Evolutionary conservation across 2,797 vertebrate genomes (phyloP).

Genomic region (Gymnothorax reevesii): DNA sequence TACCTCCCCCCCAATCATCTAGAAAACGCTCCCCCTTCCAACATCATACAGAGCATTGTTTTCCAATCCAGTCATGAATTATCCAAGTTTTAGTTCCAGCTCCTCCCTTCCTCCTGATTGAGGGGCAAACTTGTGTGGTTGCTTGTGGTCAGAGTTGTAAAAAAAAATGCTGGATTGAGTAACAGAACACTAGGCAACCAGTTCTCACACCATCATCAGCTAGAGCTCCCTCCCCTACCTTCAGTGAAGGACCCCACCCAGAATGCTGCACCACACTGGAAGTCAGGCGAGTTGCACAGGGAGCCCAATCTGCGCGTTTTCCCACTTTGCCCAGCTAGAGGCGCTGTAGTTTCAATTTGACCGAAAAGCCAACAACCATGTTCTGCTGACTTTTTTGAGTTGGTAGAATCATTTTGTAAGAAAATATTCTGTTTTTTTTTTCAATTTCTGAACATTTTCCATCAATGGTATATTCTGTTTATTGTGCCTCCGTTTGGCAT

Average conservation of each 20-base stretch:
- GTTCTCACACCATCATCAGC: constrained; percentile 61
- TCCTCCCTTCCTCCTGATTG: too few relatives aligned
- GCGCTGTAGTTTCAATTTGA: not conserved
- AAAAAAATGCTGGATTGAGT: too few relatives aligned
- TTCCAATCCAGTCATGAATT: too few relatives aligned
- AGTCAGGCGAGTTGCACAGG: constrained; percentile 32
- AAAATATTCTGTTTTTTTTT: not conserved
- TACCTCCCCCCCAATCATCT: constrained; percentile 55
- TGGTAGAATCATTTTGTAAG: not conserved
- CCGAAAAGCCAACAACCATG: not conserved
- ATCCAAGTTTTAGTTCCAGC: too few relatives aligned
- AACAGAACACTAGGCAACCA: too few relatives aligned
- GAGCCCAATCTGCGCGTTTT: constrained; percentile 25
- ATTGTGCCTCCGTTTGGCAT: constrained; percentile 12
- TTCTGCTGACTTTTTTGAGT: not conserved
- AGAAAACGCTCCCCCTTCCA: not conserved
- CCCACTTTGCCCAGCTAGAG: constrained; percentile 32
- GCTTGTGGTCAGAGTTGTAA: too few relatives aligned
- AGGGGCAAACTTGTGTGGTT: too few relatives aligned
- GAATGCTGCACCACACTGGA: constrained; percentile 7
- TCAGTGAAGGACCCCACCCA: constrained; percentile 23
- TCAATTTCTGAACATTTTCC: constrained; percentile 7
- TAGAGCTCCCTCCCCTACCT: constrained; percentile 3
- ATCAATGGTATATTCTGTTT: constrained; percentile 5
- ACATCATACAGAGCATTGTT: not conserved